phyloP scores from a whole-genome alignment of 1,140 invertebrate species.

The Macrotrachela quadricornifera region DNA sequence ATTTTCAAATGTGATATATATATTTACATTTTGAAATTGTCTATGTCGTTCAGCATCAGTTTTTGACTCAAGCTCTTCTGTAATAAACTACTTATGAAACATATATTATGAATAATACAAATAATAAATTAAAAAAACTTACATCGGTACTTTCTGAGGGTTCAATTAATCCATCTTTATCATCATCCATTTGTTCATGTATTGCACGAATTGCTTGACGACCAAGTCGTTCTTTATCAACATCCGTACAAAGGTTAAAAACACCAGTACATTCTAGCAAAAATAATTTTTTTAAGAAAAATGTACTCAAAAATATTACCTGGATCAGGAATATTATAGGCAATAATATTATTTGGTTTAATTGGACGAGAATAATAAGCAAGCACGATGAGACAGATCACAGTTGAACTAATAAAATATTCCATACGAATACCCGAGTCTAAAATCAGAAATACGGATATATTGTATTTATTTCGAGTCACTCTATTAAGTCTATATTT shows the following conservation, averaged over 20 bases:
- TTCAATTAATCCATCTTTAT: constrained; percentile 6
- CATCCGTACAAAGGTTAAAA: constrained; percentile 4
- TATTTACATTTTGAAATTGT: constrained; percentile 77
- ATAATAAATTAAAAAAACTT: background rate
- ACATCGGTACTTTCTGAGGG: constrained; percentile 3
- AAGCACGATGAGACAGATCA: too few species aligned
- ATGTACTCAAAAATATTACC: too few species aligned
- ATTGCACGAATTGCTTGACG: constrained; percentile 2
- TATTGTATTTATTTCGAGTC: too few species aligned
- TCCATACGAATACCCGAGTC: too few species aligned
- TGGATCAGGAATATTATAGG: too few species aligned
- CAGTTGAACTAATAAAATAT: too few species aligned
- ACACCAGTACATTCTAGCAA: constrained; percentile 3
- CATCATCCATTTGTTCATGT: constrained; percentile 9
- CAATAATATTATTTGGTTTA: too few species aligned
- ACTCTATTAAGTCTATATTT: too few species aligned
- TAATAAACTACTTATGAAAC: background rate
- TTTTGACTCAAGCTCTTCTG: constrained; percentile 3
- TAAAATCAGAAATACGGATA: too few species aligned
- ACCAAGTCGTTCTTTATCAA: constrained; percentile 5
- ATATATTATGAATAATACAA: background rate
- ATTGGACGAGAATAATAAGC: too few species aligned
- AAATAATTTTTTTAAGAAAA: too few species aligned
- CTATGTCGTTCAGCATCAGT: constrained; percentile 40
- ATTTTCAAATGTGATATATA: constrained; percentile 77